Conservation (phyloP, 2,888 invertebrate species). For the Hecatera dysodea region DNA sequence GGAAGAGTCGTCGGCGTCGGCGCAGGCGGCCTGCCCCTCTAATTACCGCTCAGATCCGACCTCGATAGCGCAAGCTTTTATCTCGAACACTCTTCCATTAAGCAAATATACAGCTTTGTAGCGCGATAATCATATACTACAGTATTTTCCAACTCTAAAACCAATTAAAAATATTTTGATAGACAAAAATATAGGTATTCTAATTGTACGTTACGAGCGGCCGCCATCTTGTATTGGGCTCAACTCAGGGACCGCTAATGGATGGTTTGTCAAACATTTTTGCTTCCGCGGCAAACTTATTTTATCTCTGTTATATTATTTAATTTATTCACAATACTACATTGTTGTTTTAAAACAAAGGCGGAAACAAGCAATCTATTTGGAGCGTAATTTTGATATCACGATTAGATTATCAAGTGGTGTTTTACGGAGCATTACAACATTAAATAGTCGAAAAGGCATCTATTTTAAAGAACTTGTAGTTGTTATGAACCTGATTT, state of each 20-base stretch:
- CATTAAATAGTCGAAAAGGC: not conserved
- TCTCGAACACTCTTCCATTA: slow-evolving; percentile 89
- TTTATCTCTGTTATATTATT: slow-evolving; percentile 76
- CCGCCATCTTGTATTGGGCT: slow-evolving; percentile 78
- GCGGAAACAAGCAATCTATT: slow-evolving; percentile 72
- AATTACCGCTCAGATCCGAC: slow-evolving; percentile 85
- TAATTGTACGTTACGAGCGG: slow-evolving; percentile 78
- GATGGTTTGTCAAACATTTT: slow-evolving; percentile 84
- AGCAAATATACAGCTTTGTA: slow-evolving; percentile 90
- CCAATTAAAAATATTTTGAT: slow-evolving; percentile 90
- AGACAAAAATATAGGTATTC: slow-evolving; percentile 87
- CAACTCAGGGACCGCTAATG: slow-evolving; percentile 76
- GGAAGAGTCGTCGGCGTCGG: slow-evolving; percentile 76
- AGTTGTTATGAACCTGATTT: not conserved
- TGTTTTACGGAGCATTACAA: slow-evolving; percentile 31
- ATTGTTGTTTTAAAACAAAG: slow-evolving; percentile 75
- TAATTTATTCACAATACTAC: slow-evolving; percentile 75
- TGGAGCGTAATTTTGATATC: slow-evolving; percentile 65
- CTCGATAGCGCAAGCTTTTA: slow-evolving; percentile 88
- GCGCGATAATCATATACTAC: slow-evolving; percentile 86
- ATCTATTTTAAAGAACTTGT: not conserved
- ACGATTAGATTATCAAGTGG: slow-evolving; percentile 51
- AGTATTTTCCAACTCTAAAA: slow-evolving; percentile 86
- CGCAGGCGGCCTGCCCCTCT: slow-evolving; percentile 77
- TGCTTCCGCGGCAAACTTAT: slow-evolving; percentile 77